Evolutionary conservation across 2,113 vertebrate species (phyloP).

Genomic region (Callorhinus ursinus): DNA sequence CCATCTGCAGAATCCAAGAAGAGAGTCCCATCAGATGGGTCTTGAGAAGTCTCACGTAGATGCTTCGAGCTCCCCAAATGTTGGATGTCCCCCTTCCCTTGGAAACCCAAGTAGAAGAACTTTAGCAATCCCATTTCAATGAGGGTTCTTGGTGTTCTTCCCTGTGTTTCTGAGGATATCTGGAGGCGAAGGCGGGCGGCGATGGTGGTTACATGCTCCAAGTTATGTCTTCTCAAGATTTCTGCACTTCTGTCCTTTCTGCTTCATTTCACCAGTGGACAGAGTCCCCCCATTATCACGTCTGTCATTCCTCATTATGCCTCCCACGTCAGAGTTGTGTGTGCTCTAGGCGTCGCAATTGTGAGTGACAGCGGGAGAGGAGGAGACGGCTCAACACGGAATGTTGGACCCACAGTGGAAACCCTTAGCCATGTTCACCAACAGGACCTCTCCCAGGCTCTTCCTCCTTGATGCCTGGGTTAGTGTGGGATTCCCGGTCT

Average conservation of each 20-base stretch:
- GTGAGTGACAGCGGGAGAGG: background rate
- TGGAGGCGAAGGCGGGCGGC: background rate
- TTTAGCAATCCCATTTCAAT: background rate
- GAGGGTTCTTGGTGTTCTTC: no score
- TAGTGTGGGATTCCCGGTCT: background rate
- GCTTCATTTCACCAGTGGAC: background rate
- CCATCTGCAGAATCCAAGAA: background rate
- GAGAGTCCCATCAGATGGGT: no score
- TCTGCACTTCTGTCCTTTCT: background rate
- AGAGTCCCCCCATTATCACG: background rate
- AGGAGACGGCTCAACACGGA: no score
- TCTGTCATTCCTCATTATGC: accelerated
- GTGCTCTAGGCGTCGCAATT: no score
- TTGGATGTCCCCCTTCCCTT: background rate
- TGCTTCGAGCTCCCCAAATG: background rate
- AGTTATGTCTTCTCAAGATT: background rate
- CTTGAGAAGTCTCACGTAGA: background rate
- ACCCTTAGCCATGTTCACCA: no score
- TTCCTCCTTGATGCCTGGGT: background rate
- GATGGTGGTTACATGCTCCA: background rate
- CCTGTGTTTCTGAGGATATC: background rate
- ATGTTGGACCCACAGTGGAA: no score
- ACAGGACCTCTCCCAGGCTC: background rate
- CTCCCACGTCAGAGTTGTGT: background rate
- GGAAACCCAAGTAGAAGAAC: background rate